A percentile compares a stretch with the other conserved stretches of the same genome.
Conservation (phyloP, 2,888 invertebrate species). For the Tuta absoluta region DNA sequence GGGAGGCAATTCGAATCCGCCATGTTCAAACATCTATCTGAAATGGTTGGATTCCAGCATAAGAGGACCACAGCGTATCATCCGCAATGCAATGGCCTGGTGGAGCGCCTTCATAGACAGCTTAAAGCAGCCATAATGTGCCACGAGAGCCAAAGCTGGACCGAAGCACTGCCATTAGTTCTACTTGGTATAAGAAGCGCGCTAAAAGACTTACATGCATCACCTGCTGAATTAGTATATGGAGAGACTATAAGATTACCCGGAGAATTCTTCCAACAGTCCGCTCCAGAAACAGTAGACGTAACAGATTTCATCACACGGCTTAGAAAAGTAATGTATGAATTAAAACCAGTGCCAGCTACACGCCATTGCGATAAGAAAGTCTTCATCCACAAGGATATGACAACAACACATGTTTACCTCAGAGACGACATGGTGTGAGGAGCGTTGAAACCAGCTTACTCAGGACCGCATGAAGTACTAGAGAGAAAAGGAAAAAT, state of each 20-base stretch:
- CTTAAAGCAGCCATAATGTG: slow-evolving; percentile 44
- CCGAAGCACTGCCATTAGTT: slow-evolving; percentile 31
- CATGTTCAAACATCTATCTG: slow-evolving; percentile 33
- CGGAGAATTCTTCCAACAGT: slow-evolving; percentile 31
- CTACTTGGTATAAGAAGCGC: slow-evolving; percentile 36
- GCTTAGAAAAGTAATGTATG: slow-evolving; percentile 29
- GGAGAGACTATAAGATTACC: slow-evolving; percentile 37
- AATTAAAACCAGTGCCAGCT: slow-evolving; percentile 27
- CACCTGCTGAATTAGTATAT: slow-evolving; percentile 37
- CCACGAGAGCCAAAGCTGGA: slow-evolving; percentile 34
- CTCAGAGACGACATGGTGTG: slow-evolving; percentile 32
- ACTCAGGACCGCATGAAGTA: slow-evolving; percentile 34
- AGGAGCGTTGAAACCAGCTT: slow-evolving; percentile 24
- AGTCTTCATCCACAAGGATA: slow-evolving; percentile 34
- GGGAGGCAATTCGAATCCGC: slow-evolving; percentile 46
- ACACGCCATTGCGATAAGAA: slow-evolving; percentile 26
- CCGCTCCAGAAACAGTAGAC: slow-evolving; percentile 20
- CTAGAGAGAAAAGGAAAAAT: slow-evolving; percentile 27
- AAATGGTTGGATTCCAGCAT: slow-evolving; percentile 29
- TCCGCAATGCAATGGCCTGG: too few relatives aligned
- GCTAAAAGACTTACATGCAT: slow-evolving; percentile 30
- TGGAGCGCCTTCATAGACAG: slow-evolving; percentile 35
- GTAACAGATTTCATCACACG: slow-evolving; percentile 31
- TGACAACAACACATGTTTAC: slow-evolving; percentile 35
- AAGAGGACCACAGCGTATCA: slow-evolving; percentile 35